Evolutionary conservation across 2,888 invertebrate genomes (phyloP).

Genomic region (Hymenopus coronatus): DNA sequence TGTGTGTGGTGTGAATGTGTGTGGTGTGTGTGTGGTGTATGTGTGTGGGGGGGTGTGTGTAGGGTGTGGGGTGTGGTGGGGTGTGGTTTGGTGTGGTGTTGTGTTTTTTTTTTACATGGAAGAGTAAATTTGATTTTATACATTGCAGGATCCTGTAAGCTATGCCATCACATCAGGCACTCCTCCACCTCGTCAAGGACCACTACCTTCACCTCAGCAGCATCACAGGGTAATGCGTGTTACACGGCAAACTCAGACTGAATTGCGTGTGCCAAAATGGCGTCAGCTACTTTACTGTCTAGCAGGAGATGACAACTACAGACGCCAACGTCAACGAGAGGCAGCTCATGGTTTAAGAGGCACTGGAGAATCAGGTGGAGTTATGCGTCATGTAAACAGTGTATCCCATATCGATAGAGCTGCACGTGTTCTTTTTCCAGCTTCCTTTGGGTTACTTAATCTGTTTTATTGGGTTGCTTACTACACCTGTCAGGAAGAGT

Average conservation of each 20-base stretch:
- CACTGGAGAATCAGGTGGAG: constrained; percentile 37
- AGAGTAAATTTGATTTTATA: too few species aligned
- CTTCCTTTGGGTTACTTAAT: constrained; percentile 82
- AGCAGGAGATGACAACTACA: constrained; percentile 41
- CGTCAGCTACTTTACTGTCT: constrained; percentile 78
- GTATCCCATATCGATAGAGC: constrained; percentile 82
- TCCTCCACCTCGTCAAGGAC: constrained; percentile 8
- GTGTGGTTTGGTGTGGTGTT: too few species aligned
- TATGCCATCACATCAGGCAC: constrained; percentile 26
- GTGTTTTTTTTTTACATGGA: too few species aligned
- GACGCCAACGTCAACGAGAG: constrained; percentile 69
- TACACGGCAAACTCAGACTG: constrained; percentile 82
- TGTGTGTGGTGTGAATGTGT: too few species aligned
- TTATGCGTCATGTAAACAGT: constrained; percentile 77
- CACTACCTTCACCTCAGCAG: constrained; percentile 38
- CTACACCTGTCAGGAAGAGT: constrained; percentile 69
- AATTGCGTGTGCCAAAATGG: constrained; percentile 71
- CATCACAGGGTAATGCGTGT: constrained; percentile 59
- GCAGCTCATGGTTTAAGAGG: constrained; percentile 49
- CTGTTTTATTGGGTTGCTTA: constrained; percentile 87
- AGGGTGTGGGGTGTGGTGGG: too few species aligned
- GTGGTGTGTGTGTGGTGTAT: too few species aligned
- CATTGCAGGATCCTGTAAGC: constrained; percentile 36
- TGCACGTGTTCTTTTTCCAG: constrained; percentile 78
- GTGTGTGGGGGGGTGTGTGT: too few species aligned